phyloP scores from a whole-genome alignment of 1,140 invertebrate genomes.

The Olivierus martensii region DNA sequence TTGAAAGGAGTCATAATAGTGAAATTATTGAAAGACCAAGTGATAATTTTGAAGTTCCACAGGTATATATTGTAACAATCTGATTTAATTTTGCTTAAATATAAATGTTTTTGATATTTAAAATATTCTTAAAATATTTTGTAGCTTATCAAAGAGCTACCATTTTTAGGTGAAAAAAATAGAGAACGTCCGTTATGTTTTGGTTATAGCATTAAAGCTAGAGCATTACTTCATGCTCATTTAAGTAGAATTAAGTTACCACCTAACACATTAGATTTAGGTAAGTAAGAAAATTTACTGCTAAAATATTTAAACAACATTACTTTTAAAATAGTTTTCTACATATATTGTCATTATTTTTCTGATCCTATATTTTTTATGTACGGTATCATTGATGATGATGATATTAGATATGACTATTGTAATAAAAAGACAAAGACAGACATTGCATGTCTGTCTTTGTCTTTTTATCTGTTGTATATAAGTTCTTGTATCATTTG shows the following conservation, averaged over 20 bases:
- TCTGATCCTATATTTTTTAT: too few species aligned
- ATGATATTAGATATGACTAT: too few species aligned
- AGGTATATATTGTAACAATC: slow-evolving; percentile 42
- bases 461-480: too few species aligned
- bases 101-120: not conserved
- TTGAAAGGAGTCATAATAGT: slow-evolving; percentile 83
- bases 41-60: slow-evolving; percentile 89
- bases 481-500: too few species aligned
- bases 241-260: slow-evolving; percentile 67
- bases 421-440: too few species aligned
- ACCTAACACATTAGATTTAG: slow-evolving; percentile 56
- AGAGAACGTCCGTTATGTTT: slow-evolving; percentile 85
- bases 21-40: slow-evolving; percentile 85
- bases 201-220: slow-evolving; percentile 91
- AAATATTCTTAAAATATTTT: slow-evolving; percentile 17
- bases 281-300: not conserved
- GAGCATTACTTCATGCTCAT: slow-evolving; percentile 88
- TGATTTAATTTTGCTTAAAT: not conserved
- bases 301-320: too few species aligned
- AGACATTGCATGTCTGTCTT: too few species aligned
- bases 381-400: too few species aligned
- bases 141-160: slow-evolving; percentile 76
- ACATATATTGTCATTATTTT: too few species aligned
- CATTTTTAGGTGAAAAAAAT: slow-evolving; percentile 87
- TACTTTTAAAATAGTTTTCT: too few species aligned